Evolutionary conservation across 2,888 invertebrate genomes (phyloP), one percentile per base, ranked within the genome.

Genomic region (Julus scanicus): DNA sequence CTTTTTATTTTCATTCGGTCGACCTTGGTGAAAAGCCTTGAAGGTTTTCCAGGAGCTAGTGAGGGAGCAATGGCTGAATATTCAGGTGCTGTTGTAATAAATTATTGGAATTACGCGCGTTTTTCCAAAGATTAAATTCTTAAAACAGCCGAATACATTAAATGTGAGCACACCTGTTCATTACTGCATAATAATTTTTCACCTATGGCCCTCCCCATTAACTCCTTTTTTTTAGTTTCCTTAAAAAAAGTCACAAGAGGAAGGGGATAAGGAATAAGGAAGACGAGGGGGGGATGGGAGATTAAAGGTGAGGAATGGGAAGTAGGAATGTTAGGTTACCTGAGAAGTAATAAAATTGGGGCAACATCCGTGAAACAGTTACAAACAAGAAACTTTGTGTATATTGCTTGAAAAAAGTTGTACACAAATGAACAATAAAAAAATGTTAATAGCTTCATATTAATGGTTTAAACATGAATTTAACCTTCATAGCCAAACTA

Each of bases 21-120:
- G 57, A 57, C 57, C 57, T 57, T 57, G 57, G 57, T 57, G n/a
- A 17, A 57, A 57, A 57, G 57, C 57, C 57, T 57, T 57, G 57
- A 57, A 57, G 57, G 57, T 57, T 57, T 57, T 57, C 17, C 57
- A 57, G 57, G 17, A 57, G 15, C 5, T 5, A 57, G n/a, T 2
- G 17, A 57, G 57, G n/a, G 57, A 57, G 57, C 57, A 57, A 57
- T 57, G 57, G 17, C 57, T 57, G 57, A 57, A 15, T 57, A 57
- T 57, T 57, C 57, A 17, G 17, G n/a, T 57, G 17, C n/a, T 57
- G 15, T 57, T 57, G 57, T n/a, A 57, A 57, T 57, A 57, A 57
- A 17, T 57, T 57, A 57, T 57, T 17, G 57, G 57, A 57, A 57
- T 57, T 57, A 57, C 57, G 17, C n/a, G 53, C 57, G n/a, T 15